Percentiles rank a stretch among this genome's conserved stretches.
Evolutionary conservation across 2,888 invertebrate species (phyloP).

Genomic region (Acleris sparsana): DNA sequence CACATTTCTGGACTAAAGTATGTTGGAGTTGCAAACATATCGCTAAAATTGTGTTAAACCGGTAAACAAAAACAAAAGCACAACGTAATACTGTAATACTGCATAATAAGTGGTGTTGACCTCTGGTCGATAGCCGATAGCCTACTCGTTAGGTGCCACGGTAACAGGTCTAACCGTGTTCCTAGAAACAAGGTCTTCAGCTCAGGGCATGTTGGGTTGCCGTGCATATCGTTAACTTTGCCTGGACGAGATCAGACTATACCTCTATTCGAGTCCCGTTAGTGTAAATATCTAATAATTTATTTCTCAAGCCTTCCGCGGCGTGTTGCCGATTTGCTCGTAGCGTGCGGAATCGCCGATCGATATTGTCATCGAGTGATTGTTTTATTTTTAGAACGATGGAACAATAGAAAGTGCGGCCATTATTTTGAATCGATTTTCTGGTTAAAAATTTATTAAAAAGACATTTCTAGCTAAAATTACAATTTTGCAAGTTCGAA

Average conservation of each 20-base stretch:
- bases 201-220: slow-evolving; percentile 33
- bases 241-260: slow-evolving; percentile 25
- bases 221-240: slow-evolving; percentile 36
- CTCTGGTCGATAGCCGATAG: slow-evolving; percentile 34
- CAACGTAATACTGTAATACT: slow-evolving; percentile 27
- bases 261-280: not conserved
- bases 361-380: too few relatives aligned
- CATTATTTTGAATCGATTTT: too few relatives aligned
- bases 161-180: slow-evolving; percentile 36
- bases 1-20: too few relatives aligned
- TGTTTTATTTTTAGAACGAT: too few relatives aligned
- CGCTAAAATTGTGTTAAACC: not conserved
- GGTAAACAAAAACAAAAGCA: slow-evolving; percentile 7
- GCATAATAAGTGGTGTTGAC: slow-evolving; percentile 35
- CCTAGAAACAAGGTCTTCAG: slow-evolving; percentile 25
- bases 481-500: too few relatives aligned
- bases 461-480: too few relatives aligned
- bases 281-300: not conserved
- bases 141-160: slow-evolving; percentile 28
- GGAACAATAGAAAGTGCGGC: too few relatives aligned
- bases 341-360: too few relatives aligned
- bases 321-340: too few relatives aligned
- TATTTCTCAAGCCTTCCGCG: not conserved
- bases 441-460: too few relatives aligned
- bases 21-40: too few relatives aligned